Percentiles rank a stretch among this genome's conserved stretches.
These are phyloP conservation scores for Ammodytes dubius DNA, from an alignment of 2,113 vertebrate species.

Conservation along the genomic window DNA sequence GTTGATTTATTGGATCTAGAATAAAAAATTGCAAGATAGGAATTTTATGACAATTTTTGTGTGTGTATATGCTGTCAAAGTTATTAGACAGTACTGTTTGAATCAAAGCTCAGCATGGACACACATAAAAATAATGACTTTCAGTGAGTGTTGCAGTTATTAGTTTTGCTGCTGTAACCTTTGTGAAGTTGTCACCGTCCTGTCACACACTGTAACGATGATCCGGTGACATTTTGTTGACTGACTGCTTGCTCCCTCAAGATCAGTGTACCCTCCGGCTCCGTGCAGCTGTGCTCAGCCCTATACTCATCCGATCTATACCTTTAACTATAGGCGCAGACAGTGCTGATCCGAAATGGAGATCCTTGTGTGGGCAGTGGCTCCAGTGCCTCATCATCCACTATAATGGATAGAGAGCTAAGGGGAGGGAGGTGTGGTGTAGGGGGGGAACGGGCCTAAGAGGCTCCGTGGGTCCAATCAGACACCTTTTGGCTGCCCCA, in stretches of 20 bases:
- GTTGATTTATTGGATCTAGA: slow-evolving; percentile 55
- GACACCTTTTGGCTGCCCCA: slow-evolving; percentile 57
- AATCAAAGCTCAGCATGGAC: slow-evolving; percentile 17
- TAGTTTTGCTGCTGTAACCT: slow-evolving; percentile 76
- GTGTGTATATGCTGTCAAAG: slow-evolving; percentile 15
- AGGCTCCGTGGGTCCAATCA: slow-evolving; percentile 73
- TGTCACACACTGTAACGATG: slow-evolving; percentile 65
- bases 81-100: slow-evolving; percentile 39
- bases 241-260: slow-evolving; percentile 79
- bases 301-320: slow-evolving; percentile 76
- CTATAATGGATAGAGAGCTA: slow-evolving; percentile 61
- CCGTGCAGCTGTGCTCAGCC: slow-evolving; percentile 73
- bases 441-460: slow-evolving; percentile 55
- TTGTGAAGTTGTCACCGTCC: slow-evolving; percentile 74
- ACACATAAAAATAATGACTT: slow-evolving; percentile 47
- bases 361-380: slow-evolving; percentile 64
- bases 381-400: slow-evolving; percentile 60
- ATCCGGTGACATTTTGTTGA: slow-evolving; percentile 82
- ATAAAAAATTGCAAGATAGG: slow-evolving; percentile 19
- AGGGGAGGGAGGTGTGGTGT: slow-evolving; percentile 52
- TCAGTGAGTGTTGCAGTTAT: slow-evolving; percentile 63
- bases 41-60: slow-evolving; percentile 19
- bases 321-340: slow-evolving; percentile 72
- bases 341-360: slow-evolving; percentile 56
- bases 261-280: slow-evolving; percentile 76